phyloP scores from a whole-genome alignment of 1,140 invertebrate species.

The Dreissena rostriformis region DNA sequence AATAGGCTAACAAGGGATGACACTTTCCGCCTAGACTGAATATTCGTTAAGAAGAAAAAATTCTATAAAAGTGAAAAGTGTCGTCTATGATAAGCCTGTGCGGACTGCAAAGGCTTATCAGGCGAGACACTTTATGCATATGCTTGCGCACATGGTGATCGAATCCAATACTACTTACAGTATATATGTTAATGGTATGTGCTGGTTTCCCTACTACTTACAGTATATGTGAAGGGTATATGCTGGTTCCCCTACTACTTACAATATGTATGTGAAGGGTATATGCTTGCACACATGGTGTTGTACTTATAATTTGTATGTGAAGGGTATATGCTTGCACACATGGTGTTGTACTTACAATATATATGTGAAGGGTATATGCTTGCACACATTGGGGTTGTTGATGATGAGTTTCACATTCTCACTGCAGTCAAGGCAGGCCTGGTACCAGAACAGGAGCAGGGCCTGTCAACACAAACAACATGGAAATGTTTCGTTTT shows the following conservation, averaged over 20 bases:
- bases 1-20: too few relatives aligned
- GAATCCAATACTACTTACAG: conserved; percentile 86
- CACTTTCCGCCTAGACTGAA: too few relatives aligned
- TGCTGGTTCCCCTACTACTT: too few relatives aligned
- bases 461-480: conserved; percentile 86
- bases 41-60: too few relatives aligned
- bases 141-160: conserved; percentile 85
- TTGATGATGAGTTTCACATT: conserved; percentile 93
- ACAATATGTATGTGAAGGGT: conserved; percentile 98
- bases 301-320: too few relatives aligned
- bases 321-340: conserved; percentile 97
- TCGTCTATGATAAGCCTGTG: too few relatives aligned
- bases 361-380: conserved; percentile 98
- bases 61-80: too few relatives aligned
- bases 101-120: too few relatives aligned
- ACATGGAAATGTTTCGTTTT: too few relatives aligned
- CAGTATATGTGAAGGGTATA: conserved; percentile 98
- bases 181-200: conserved; percentile 98
- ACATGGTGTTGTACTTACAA: conserved; percentile 93
- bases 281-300: conserved; percentile 94
- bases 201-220: too few relatives aligned
- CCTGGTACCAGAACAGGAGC: conserved; percentile 95
- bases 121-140: too few relatives aligned
- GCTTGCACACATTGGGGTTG: conserved; percentile 92
- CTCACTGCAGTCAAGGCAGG: conserved; percentile 94